Base-by-base conservation (phyloP, 1,140 invertebrate genomes). In the Delia radicum region DNA sequence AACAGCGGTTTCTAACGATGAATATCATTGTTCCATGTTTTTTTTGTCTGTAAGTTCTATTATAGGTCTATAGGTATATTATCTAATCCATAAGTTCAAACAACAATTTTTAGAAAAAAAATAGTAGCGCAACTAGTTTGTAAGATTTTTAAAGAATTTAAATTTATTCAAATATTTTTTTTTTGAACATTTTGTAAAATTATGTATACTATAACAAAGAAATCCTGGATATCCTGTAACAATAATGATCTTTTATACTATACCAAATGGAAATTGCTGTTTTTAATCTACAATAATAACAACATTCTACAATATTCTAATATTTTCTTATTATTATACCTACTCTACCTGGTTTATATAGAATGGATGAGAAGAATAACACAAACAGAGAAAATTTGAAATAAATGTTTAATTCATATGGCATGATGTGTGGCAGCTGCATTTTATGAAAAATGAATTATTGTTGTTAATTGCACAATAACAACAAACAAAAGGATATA, bases 61-160 rank as follows among this genome's bases (percentile, higher is more conserved):
- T 42, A 5, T 8, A 1, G 2, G 12, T 42, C 1, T 10, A 1
- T 15, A 42, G 37, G 37, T 15, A 42, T 3, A 1, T 10, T 42
- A 10, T 55, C 21, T 55, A 21, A 55, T 46, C 18, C 2, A 55
- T 55, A 21, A 6, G 4, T 33, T 33, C 12, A 33, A 55, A 55
- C 5, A 55, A 55, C 18, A 8, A 21, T 69, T 33, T 69, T 21
- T 15, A 29, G n/a, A 67, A 67, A 69, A 69, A 62, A 65, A 31
- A 69, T 21, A 69, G 31, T 33, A 69, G 65, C 65, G 65, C 65
- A 69, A 69, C 65, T 69, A 69, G 65, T 69, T 33, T 63, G 26
- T 63, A 63, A 63, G 62, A 15, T n/a, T 42, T 42, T 42, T 33
- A 10, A 33, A 42, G 12, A 42, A 42, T 15, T 42, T 15, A 1